Evolutionary conservation across 2,888 invertebrate species (phyloP).

Genomic region (Neoscelio sp.): DNA sequence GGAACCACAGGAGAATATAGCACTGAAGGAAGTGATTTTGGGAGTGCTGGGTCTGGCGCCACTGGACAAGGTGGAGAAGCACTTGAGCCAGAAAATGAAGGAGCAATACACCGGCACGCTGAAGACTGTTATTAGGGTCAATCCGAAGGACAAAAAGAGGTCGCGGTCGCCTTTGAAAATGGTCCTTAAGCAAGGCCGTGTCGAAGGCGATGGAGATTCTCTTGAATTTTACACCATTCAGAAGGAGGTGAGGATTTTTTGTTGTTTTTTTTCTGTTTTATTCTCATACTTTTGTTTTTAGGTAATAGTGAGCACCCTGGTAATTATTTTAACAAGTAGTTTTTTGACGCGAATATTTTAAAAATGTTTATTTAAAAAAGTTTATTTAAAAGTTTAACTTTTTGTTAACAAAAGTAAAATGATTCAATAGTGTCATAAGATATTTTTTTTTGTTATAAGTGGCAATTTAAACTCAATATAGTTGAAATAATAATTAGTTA

Average conservation of each 20-base stretch:
- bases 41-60: slow-evolving; percentile 90
- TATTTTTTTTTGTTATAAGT: too few species aligned
- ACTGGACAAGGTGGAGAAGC: slow-evolving; percentile 87
- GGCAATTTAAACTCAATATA: too few species aligned
- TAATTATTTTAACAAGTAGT: too few species aligned
- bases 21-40: slow-evolving; percentile 89
- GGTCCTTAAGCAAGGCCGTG: slow-evolving; percentile 88
- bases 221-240: slow-evolving; percentile 88
- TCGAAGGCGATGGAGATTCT: slow-evolving; percentile 83
- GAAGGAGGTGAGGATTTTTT: slow-evolving; percentile 85
- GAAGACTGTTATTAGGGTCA: slow-evolving; percentile 92
- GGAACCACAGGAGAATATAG: slow-evolving; percentile 87
- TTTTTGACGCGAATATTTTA: too few species aligned
- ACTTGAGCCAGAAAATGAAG: slow-evolving; percentile 83
- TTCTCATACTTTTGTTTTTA: too few species aligned
- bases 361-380: background rate
- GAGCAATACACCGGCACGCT: slow-evolving; percentile 90
- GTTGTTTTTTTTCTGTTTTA: background rate
- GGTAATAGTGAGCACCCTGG: too few species aligned
- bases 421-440: too few species aligned
- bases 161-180: slow-evolving; percentile 90
- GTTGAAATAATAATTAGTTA: too few species aligned
- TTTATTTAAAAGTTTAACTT: slow-evolving; percentile 1
- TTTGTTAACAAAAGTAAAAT: too few species aligned
- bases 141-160: slow-evolving; percentile 83